Conservation (phyloP, 1,140 invertebrate genomes). For the Phenacoccus solenopsis region DNA sequence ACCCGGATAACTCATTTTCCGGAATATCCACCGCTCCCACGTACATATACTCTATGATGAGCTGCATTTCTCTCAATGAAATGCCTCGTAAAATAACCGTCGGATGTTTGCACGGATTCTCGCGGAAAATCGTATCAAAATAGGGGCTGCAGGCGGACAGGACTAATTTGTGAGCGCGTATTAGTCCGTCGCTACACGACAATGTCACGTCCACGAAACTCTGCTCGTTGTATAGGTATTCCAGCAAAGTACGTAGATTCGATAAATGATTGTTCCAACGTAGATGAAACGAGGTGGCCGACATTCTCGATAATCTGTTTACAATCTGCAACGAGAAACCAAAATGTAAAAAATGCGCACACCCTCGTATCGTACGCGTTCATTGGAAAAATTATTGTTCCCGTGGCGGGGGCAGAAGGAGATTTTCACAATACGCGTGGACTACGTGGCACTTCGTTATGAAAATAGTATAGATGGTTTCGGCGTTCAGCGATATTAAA, state of each 20-base stretch:
- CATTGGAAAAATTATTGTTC: too few relatives aligned
- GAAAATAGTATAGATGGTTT: too few relatives aligned
- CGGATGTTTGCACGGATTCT: conserved; percentile 41
- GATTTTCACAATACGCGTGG: too few relatives aligned
- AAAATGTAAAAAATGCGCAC: too few relatives aligned
- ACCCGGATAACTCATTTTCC: conserved; percentile 36
- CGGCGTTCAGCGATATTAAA: not conserved
- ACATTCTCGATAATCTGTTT: too few relatives aligned
- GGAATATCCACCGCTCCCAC: conserved; percentile 40
- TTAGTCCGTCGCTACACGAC: conserved; percentile 41
- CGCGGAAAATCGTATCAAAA: conserved; percentile 34
- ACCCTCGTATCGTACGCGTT: too few relatives aligned
- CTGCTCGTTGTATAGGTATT: conserved; percentile 40
- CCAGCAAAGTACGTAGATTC: conserved; percentile 42
- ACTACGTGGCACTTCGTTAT: too few relatives aligned
- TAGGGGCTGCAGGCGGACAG: conserved; percentile 40
- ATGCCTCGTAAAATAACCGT: conserved; percentile 41
- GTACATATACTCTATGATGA: conserved; percentile 41
- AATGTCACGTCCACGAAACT: conserved; percentile 48
- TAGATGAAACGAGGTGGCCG: conserved; percentile 26
- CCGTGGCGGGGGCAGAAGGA: too few relatives aligned
- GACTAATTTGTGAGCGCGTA: conserved; percentile 40
- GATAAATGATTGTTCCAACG: conserved; percentile 48
- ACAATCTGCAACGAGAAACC: too few relatives aligned
- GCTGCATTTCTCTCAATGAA: conserved; percentile 35